Base-by-base conservation (phyloP, 1,140 invertebrate species). In the Myzus persicae region DNA sequence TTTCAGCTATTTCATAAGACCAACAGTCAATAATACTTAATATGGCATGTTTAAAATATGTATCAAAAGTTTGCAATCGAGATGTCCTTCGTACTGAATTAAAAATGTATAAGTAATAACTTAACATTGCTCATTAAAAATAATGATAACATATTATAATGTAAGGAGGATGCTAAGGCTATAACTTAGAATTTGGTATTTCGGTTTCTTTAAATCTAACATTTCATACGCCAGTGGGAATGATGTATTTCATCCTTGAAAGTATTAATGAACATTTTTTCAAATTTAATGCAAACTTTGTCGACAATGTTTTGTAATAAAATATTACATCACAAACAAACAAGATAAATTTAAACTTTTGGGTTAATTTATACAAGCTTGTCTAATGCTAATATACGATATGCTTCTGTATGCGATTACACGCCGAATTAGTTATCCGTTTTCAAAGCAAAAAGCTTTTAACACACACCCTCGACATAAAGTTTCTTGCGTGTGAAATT, bases 361-460 rank as follows among this genome's bases (percentile, higher is more conserved):
- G 46, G n/a, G n/a, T 89, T 51, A 89, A 89, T 89, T 89, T 89
- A 89, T 38, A 89, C 22, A n/a, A 48, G 85, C 87, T 38, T 89
- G 46, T 89, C 46, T 51, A 89, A 89, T n/a, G 20, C 36, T 89
- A 89, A 89, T 89, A 51, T 89, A 51, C 20, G n/a, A 51, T 51
- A 89, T 51, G 7, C 11, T 51, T 22, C n/a, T 24, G 9, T 89
- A 48, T 38, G n/a, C 46, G 46, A 89, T 89, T 89, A 89, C 46
- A 89, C 87, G 46, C n/a, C 22, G n/a, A 89, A 89, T 89, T 89
- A 89, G 87, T 89, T 51, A 48, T 89, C 46, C 20, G n/a, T 89
- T 89, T 84, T 51, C 9, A 36, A 48, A 51, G 87, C n/a, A 36
- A 51, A 89, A 89, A 89, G 46, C 87, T 89, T 51, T 89, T 51